phyloP scores from a whole-genome alignment of 2,113 vertebrate species.

The Tachuris rubrigastra region DNA sequence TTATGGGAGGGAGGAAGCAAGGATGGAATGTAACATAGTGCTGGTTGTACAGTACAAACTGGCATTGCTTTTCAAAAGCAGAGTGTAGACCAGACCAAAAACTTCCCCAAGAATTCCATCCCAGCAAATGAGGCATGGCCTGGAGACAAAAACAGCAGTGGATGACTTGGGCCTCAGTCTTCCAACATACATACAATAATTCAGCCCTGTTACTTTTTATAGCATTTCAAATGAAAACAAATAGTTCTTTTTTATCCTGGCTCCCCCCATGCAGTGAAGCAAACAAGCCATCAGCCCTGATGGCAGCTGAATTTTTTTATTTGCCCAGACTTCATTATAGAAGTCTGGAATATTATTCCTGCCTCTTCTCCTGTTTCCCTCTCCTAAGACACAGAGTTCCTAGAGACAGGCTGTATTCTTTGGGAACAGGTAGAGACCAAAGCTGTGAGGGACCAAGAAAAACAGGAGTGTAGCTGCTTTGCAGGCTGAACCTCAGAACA shows the following conservation, averaged over 20 bases:
- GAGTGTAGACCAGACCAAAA: conserved; percentile 6
- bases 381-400: not conserved
- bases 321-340: conserved; percentile 48
- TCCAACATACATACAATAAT: conserved; percentile 35
- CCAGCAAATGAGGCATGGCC: conserved; percentile 55
- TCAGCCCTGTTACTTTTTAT: conserved; percentile 44
- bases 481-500: not conserved
- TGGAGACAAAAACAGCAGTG: conserved; percentile 57
- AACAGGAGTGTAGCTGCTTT: conserved; percentile 47
- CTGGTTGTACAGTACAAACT: not conserved
- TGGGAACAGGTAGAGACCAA: conserved; percentile 20
- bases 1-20: not conserved
- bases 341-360: not conserved
- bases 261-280: not conserved
- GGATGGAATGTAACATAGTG: not conserved
- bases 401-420: not conserved
- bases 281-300: conserved; percentile 3
- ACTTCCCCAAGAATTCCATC: conserved; percentile 51
- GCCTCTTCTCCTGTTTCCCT: not conserved
- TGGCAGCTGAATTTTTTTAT: not conserved
- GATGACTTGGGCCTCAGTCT: conserved; percentile 36
- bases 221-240: conserved; percentile 40
- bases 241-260: conserved; percentile 23
- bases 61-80: not conserved
- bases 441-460: conserved; percentile 33